Evolutionary conservation across 1,140 invertebrate species (phyloP), one percentile per base, ranked within the genome.

Genomic region (Drosophila elegans): DNA sequence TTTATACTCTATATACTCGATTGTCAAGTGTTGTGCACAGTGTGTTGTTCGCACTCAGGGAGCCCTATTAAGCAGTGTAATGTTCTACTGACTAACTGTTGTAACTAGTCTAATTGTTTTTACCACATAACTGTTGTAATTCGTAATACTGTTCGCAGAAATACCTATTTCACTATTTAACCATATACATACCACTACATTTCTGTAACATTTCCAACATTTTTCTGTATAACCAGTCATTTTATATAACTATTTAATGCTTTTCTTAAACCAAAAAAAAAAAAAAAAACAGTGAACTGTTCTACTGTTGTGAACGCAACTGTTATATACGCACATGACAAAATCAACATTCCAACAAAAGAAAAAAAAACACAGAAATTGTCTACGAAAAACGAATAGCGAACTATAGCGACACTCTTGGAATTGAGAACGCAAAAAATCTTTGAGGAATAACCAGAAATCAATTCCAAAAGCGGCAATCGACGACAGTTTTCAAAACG

Each of bases 271-370:
- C 29, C 25, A 9, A 48, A 13, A 48, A 12, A 38, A 36, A 3
- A 9, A 5, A 16, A 41, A 11, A 9, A 3, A 51, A 16, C 48
- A 51, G 51, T 39, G 16, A 53, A 12, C 55, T 44, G 39, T 60
- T 10, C 12, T 45, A 42, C 59, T 74, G 54, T 74, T 74, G 45
- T 66, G 55, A 46, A 13, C 9, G 41, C 53, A 46, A 53, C 36
- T 62, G 59, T 66, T 56, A 45, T 54, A 36, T 7, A 32, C 49
- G 49, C 67, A 64, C 62, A 66, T 39, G 41, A 16, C 36, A 45
- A 27, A 48, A 57, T 12, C 44, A 56, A 45, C 67, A 75, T 78
- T 79, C 59, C 59, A 69, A 44, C n/a, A 39, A n/a, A 29, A 39
- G 39, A 68, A 51, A 46, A 42, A 38, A 27, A 49, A 54, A 55